Evolutionary conservation across 2,888 invertebrate species (phyloP), one percentile per base, ranked within the genome.

Genomic region (Antitype chi): DNA sequence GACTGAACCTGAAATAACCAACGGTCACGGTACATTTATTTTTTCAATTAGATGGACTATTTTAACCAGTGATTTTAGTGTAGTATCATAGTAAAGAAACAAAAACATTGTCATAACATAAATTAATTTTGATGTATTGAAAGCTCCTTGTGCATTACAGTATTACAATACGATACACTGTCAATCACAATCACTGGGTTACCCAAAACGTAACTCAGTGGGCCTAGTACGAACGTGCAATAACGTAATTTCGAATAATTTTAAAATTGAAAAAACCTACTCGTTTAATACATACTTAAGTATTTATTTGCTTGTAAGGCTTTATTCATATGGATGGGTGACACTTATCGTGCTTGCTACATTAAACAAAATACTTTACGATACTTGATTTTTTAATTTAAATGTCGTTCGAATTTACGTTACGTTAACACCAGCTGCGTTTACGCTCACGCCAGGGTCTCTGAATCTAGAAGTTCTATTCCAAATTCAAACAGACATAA

Each of bases 401-500:
- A 43, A 43, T 20, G 11, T 47, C 7, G 25, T 20, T 20, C 3
- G 0, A 47, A 47, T 64, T 64, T n/a, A n/a, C n/a, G 17, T 11
- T 32, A 28, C 2, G 28, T 60, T 60, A 28, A 20, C 8, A 5
- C 20, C 2, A 47, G 11, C 11, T 47, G 20, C 32, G 32, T 47
- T 47, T 13, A 47, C 38, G 38, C 17, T 63, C 9, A 38, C 9
- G n/a, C n/a, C n/a, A 38, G n/a, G 62, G 38, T n/a, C 38, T 62
- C 32, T 13, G 5, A 43, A 28, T 49, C 17, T 13, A 2, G 20
- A 68, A 32, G 11, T n/a, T 68, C 11, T 52, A 6, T 28, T 62
- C 60, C 20, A 52, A 77, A 63, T 73, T 72, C 28, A 63, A 73
- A 38, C 17, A 11, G 20, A 23, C 9, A n/a, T 38, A 53, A n/a